These are phyloP conservation scores for Archegozetes longisetosus DNA, from an alignment of 1,140 invertebrate genomes.

Conservation along the genomic window DNA sequence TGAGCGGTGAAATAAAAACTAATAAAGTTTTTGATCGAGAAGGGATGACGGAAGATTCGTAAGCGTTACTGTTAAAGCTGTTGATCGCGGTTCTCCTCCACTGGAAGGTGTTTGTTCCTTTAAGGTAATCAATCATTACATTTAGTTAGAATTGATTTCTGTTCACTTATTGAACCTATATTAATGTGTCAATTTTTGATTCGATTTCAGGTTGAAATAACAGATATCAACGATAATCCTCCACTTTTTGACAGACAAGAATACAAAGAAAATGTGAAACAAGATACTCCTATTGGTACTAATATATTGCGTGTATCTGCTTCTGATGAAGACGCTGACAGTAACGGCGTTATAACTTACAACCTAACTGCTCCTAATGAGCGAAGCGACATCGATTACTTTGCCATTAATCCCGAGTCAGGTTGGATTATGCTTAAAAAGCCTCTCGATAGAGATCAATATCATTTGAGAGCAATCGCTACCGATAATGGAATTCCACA, in stretches of 20 bases:
- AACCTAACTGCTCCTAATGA: slow-evolving; percentile 69
- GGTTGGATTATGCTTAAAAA: slow-evolving; percentile 89
- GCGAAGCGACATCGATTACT: slow-evolving; percentile 72
- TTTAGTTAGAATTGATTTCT: background rate
- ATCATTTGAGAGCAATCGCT: slow-evolving; percentile 78
- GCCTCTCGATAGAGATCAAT: slow-evolving; percentile 82
- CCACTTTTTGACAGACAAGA: slow-evolving; percentile 86
- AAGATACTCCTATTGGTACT: slow-evolving; percentile 85
- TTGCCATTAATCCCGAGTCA: slow-evolving; percentile 85
- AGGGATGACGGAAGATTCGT: slow-evolving; percentile 92
- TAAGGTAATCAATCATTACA: slow-evolving; percentile 42
- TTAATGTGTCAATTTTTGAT: background rate
- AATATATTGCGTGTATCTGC: slow-evolving; percentile 84
- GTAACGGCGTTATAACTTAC: slow-evolving; percentile 52
- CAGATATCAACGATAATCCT: slow-evolving; percentile 81
- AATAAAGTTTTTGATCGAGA: slow-evolving; percentile 92
- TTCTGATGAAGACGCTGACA: slow-evolving; percentile 86
- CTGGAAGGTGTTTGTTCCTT: slow-evolving; percentile 88
- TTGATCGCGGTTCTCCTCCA: slow-evolving; percentile 86
- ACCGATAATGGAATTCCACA: slow-evolving; percentile 73
- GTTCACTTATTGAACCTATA: background rate
- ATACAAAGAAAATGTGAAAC: slow-evolving; percentile 91
- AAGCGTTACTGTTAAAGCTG: slow-evolving; percentile 85
- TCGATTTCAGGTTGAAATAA: slow-evolving; percentile 47
- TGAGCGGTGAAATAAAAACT: slow-evolving; percentile 79